These are phyloP conservation scores for Drosophila sp. DNA, from an alignment of 1,140 invertebrate genomes.

Conservation along the genomic window DNA sequence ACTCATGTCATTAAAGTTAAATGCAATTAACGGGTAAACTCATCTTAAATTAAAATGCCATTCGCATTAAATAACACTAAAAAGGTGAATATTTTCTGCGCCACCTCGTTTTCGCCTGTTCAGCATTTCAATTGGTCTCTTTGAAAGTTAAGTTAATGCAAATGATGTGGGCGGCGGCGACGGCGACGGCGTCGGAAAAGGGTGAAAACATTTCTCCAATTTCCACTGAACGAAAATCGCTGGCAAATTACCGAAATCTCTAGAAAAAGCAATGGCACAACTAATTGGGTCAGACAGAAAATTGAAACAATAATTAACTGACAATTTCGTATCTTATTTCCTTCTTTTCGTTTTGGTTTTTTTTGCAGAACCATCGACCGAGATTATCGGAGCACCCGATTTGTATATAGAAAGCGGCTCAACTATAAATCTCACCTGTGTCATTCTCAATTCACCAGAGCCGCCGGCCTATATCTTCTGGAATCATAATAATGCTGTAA, in stretches of 20 bases:
- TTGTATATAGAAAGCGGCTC: conserved; percentile 95
- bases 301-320: neutral
- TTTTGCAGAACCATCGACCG: conserved; percentile 92
- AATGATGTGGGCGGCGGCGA: neutral
- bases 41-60: conserved; percentile 12
- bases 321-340: neutral
- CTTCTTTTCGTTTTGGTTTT: neutral
- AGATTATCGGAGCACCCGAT: conserved; percentile 94
- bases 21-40: conserved; percentile 14
- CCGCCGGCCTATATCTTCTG: conserved; percentile 96
- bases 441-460: conserved; percentile 94
- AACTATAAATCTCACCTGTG: conserved; percentile 96
- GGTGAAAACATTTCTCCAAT: conserved; percentile 25
- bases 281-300: neutral
- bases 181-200: neutral
- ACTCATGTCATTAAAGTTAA: conserved; percentile 3
- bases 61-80: conserved; percentile 36
- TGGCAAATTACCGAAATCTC: conserved; percentile 33
- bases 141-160: conserved; percentile 27
- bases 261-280: neutral
- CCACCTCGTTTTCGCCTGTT: conserved; percentile 5
- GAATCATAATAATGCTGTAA: conserved; percentile 95
- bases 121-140: conserved; percentile 35
- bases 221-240: conserved; percentile 34
- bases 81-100: conserved; percentile 24